phyloP scores from a whole-genome alignment of 2,113 vertebrate genomes.

The Lepisosteus osseus region DNA sequence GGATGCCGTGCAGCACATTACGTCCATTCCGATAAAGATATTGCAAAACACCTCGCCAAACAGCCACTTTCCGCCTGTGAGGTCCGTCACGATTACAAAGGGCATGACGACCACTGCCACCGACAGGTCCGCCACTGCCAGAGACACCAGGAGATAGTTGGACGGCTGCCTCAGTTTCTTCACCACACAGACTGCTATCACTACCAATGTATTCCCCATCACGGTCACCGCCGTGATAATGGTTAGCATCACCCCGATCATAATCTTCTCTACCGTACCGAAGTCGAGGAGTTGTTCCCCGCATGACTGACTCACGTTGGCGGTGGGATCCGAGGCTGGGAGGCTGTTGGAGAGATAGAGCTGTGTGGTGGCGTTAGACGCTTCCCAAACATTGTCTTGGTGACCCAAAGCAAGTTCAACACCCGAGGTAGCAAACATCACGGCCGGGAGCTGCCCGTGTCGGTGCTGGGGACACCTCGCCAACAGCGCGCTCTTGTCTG shows the following conservation, averaged over 20 bases:
- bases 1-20: constrained; percentile 76
- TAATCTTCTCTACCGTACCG: constrained; percentile 61
- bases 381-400: constrained; percentile 55
- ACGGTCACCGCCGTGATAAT: constrained; percentile 71
- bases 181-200: constrained; percentile 71
- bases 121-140: constrained; percentile 73
- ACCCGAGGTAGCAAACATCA: constrained; percentile 71
- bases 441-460: constrained; percentile 42
- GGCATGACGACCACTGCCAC: constrained; percentile 74
- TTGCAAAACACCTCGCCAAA: constrained; percentile 75
- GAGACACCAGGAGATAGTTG: constrained; percentile 72
- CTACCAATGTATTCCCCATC: constrained; percentile 73
- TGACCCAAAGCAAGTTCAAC: constrained; percentile 54
- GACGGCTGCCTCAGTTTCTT: constrained; percentile 76
- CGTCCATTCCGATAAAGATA: constrained; percentile 76
- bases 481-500: constrained; percentile 47
- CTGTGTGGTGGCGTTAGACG: constrained; percentile 58
- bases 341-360: constrained; percentile 38
- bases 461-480: constrained; percentile 56
- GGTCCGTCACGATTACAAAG: constrained; percentile 73
- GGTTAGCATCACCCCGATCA: constrained; percentile 68
- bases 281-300: constrained; percentile 61
- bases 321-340: constrained; percentile 42
- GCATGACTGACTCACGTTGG: constrained; percentile 66
- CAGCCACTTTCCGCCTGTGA: constrained; percentile 73